Base-by-base conservation (phyloP, 2,888 invertebrate species). In the Coelinius sp. region DNA sequence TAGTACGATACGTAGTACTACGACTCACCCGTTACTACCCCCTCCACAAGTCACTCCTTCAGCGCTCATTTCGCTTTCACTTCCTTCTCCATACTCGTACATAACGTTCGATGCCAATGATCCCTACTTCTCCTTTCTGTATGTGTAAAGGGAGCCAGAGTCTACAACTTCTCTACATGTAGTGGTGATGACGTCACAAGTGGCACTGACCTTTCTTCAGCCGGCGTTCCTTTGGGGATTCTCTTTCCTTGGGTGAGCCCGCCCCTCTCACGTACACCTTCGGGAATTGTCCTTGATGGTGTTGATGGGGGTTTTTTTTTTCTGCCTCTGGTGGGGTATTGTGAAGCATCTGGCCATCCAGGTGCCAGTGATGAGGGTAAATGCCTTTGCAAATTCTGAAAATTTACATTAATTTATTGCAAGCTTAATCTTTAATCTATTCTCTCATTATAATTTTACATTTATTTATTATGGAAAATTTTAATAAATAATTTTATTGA, bases 1-100 rank as follows among this genome's bases (percentile, higher is more conserved):
- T 86, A 86, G 85, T 85, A 86, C 86, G 84, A 84, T 79, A 73
- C 84, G 84, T 86, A 85, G 86, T 86, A 86, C 85, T 86, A 85
- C 82, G 82, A 20, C 70, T 71, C 62, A 59, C n/a, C n/a, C n/a
- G n/a, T n/a, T n/a, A n/a, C n/a, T n/a, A 38, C 56, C 20, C 27
- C 53, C 68, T 20, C 22, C 56, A 8, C 35, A 24, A 41, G 5
- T 49, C 38, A 49, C 65, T 38, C 14, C 38, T 62, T 65, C 65
- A 24, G 25, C 44, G 24, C 68, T 49, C 67, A 20, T 22, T 38
- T 64, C 41, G 44, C 52, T 24, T 14, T 31, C 17, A 49, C 56
- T 49, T 59, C 64, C 53, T 63, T 46, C 70, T 35, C 59, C 38
- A 17, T 46, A 41, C 17, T 27, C 59, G 64, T 27, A 49, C 52